Evolutionary conservation across 2,113 vertebrate genomes (phyloP), one percentile per base, ranked within the genome.

Genomic region (Oryzias javanicus): DNA sequence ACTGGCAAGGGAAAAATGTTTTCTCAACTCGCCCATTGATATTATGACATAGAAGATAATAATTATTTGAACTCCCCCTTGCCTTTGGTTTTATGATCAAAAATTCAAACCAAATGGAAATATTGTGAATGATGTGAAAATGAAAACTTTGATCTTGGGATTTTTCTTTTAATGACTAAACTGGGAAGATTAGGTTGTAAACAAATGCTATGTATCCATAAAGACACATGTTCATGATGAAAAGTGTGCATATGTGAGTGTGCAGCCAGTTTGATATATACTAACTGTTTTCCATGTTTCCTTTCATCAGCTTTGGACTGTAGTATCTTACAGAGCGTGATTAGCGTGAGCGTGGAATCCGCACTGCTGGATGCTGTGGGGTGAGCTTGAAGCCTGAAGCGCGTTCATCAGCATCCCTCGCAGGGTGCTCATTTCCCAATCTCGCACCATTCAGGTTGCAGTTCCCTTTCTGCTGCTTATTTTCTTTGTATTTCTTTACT

Each of bases 321-420:
- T 82, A 81, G 88, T 85, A 89, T 89, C 91, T 91, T 84, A 67
- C 85, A 84, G 79, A 76, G 86, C 58, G 60, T 91, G 88, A 91
- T 92, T 88, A 90, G 87, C 79, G 88, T 78, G 75, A 78, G 88
- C 87, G 74, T 81, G 81, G 91, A 84, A 90, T 82, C 84, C 76
- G 83, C 86, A 85, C 80, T n/a, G 78, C 89, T 89, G 74, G 45
- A 87, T 91, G 89, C 84, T 82, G 86, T 77, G 46, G 75, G 83
- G 89, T 69, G 80, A 92, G 92, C 89, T 91, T 90, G 91, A 90
- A 90, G 87, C 83, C 91, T 70, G 81, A 80, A 81, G 89, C 83
- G 90, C 85, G 85, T 92, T 92, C 92, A 93, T 93, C 93, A 92
- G 42, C 82, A 68, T 79, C 89, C 91, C 87, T 88, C 82, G 93